Conservation (phyloP, 2,797 vertebrate species). For the Prionace glauca region DNA sequence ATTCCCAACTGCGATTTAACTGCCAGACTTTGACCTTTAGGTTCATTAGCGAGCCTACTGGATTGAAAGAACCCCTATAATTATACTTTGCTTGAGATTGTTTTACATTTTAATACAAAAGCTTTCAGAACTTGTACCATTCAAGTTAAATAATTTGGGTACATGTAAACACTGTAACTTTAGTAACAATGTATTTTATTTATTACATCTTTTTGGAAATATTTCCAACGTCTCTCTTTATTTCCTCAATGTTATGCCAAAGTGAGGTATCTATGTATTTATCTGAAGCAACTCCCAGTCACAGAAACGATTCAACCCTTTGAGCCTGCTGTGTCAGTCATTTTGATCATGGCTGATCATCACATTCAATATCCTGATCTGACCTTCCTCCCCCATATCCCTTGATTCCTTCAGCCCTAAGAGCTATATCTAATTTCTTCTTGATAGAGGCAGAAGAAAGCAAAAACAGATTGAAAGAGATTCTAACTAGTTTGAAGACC, state of each 20-base stretch:
- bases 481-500: not conserved
- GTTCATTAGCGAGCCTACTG: not conserved
- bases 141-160: not conserved
- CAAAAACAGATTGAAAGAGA: not conserved
- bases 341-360: no score
- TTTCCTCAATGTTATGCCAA: not conserved
- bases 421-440: no score
- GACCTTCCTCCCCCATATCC: no score
- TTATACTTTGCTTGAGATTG: not conserved
- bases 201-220: not conserved
- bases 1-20: not conserved
- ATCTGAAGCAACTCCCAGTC: not conserved
- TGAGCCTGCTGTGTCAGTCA: no score
- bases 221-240: not conserved
- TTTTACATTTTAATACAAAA: not conserved
- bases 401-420: no score
- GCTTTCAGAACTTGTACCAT: not conserved
- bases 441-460: not conserved
- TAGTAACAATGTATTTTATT: not conserved
- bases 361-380: no score
- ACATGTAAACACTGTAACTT: not conserved
- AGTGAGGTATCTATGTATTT: not conserved
- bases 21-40: not conserved
- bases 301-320: no score
- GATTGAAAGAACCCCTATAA: not conserved